A percentile compares a stretch with the other conserved stretches of the same genome.
phyloP scores from a whole-genome alignment of 2,797 vertebrate genomes.

The Cryptoblepharus egeriae region DNA sequence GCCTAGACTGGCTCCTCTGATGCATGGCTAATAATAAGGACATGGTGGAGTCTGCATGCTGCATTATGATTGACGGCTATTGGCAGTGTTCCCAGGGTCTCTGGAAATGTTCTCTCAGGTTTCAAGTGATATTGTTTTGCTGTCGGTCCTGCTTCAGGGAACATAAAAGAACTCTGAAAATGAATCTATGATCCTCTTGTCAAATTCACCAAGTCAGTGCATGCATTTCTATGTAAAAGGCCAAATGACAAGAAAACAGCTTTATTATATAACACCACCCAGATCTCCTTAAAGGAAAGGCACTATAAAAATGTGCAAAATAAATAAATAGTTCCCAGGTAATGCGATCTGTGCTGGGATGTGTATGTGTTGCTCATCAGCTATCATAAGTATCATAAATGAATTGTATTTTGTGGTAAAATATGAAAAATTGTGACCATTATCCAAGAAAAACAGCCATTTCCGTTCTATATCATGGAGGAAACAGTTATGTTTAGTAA shows the following conservation, averaged over 20 bases:
- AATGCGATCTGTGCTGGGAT: too few species aligned
- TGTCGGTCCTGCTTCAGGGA: neutral
- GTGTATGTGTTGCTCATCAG: neutral
- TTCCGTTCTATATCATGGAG: neutral
- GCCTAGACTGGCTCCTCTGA: too few species aligned
- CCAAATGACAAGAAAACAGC: neutral
- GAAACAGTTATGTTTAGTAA: neutral
- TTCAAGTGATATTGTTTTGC: neutral
- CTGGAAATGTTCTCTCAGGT: neutral
- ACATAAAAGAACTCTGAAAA: neutral
- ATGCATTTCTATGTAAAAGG: too few species aligned
- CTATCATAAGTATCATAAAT: neutral
- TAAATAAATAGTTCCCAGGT: too few species aligned
- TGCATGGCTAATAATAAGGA: too few species aligned
- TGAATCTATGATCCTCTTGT: neutral
- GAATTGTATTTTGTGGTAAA: neutral
- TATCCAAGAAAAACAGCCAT: neutral
- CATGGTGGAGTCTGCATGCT: too few species aligned
- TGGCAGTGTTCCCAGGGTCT: neutral
- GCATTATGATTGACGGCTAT: neutral
- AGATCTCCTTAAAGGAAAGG: too few species aligned
- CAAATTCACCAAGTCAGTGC: neutral
- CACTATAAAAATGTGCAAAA: too few species aligned
- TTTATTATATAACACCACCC: too few species aligned
- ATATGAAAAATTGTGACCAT: neutral